These are phyloP conservation scores for Ahaetulla prasina DNA, from an alignment of 2,113 vertebrate genomes.

Conservation along the genomic window DNA sequence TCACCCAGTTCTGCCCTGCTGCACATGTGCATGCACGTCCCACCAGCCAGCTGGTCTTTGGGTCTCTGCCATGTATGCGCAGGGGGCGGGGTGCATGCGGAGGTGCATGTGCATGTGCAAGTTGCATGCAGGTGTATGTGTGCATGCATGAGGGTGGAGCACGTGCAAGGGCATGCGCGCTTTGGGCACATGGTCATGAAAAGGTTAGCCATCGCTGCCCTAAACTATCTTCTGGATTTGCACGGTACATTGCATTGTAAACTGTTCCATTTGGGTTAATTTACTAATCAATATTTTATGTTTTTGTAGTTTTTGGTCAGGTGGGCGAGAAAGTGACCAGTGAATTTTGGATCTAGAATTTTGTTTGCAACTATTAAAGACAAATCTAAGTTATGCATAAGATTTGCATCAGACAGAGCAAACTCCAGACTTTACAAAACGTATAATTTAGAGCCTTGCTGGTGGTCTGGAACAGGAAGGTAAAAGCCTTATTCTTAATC, in stretches of 20 bases:
- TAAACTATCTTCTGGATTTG: background rate
- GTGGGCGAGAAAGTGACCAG: background rate
- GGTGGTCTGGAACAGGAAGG: background rate
- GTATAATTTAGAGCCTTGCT: background rate
- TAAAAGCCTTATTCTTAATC: rapidly evolving
- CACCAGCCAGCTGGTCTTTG: too few species aligned
- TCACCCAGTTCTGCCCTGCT: too few species aligned
- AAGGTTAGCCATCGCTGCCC: too few species aligned
- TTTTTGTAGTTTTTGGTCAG: background rate
- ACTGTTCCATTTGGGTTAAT: background rate
- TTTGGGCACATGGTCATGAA: too few species aligned
- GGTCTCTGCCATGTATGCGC: too few species aligned
- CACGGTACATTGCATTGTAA: background rate
- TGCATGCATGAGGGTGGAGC: too few species aligned
- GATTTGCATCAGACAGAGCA: background rate
- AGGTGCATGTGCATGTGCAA: too few species aligned
- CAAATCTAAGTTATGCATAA: background rate
- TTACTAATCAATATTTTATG: background rate
- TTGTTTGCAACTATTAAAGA: background rate
- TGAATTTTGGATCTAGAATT: background rate
- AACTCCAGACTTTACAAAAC: background rate
- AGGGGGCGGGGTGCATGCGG: too few species aligned
- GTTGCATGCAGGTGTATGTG: too few species aligned
- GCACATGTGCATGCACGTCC: too few species aligned
- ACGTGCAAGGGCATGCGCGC: too few species aligned